Conservation (phyloP, 2,888 invertebrate species). For the Drosophila picticornis region DNA sequence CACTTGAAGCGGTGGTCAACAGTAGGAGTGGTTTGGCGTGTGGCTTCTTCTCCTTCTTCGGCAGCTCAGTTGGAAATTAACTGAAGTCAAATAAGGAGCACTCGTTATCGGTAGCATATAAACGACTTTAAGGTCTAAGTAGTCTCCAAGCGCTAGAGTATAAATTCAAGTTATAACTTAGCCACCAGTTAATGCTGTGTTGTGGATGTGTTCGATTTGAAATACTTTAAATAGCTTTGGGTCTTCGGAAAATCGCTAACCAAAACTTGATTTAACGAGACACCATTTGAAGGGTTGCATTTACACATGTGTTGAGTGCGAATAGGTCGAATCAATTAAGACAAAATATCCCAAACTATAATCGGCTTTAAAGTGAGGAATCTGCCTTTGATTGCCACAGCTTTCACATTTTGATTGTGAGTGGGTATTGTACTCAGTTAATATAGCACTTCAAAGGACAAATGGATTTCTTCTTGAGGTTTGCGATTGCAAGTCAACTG, state of each 20-base stretch:
- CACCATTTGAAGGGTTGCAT: neutral
- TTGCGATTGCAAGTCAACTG: neutral
- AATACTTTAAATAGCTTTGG: neutral
- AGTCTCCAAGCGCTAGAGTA: neutral
- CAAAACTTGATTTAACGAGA: neutral
- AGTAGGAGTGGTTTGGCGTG: neutral
- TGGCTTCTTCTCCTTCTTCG: neutral
- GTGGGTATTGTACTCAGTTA: neutral
- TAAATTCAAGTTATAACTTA: neutral
- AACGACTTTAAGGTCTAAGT: neutral
- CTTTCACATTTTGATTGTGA: neutral
- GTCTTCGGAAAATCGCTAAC: neutral
- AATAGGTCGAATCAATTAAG: no score
- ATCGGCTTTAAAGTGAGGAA: neutral
- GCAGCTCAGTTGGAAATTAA: neutral
- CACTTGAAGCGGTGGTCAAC: slow-evolving; percentile 8
- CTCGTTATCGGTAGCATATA: neutral
- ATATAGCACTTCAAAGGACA: neutral
- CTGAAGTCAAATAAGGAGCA: neutral
- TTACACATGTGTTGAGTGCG: no score
- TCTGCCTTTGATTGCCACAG: neutral
- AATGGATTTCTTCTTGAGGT: neutral
- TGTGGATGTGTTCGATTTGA: neutral
- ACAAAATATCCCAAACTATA: neutral
- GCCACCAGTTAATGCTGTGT: neutral